Percentiles rank a stretch among this genome's conserved stretches.
Conservation (phyloP, 2,113 vertebrate genomes). For the Phylloscopus trochiloides region DNA sequence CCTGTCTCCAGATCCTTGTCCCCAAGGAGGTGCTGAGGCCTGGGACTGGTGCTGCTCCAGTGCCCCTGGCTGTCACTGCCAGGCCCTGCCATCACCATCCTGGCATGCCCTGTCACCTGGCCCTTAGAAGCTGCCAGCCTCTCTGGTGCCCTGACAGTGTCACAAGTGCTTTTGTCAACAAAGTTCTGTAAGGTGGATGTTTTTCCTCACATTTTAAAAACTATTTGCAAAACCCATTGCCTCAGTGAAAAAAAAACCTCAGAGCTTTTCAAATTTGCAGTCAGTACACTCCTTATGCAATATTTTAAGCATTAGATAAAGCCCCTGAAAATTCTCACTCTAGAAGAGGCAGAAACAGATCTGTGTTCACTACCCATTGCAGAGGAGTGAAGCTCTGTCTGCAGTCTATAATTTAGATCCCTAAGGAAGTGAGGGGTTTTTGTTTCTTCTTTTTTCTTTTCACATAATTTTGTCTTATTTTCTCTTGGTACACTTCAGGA, state of each 20-base stretch:
- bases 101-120: fast-evolving
- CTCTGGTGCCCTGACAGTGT: not conserved
- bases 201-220: not conserved
- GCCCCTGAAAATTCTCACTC: not conserved
- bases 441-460: not conserved
- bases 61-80: fast-evolving
- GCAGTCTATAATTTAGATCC: not conserved
- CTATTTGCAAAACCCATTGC: not conserved
- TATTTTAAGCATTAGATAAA: not conserved
- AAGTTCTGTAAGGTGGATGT: not conserved
- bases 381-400: not conserved
- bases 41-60: fast-evolving
- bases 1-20: too few relatives aligned
- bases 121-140: not conserved
- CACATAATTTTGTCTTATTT: not conserved
- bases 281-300: not conserved
- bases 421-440: not conserved
- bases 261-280: not conserved
- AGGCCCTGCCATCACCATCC: not conserved
- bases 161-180: not conserved
- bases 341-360: not conserved
- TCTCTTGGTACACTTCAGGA: not conserved
- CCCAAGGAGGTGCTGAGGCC: fast-evolving
- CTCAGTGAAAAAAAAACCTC: not conserved
- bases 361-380: not conserved